phyloP scores from a whole-genome alignment of 2,113 vertebrate species.

The Oryzias javanicus region DNA sequence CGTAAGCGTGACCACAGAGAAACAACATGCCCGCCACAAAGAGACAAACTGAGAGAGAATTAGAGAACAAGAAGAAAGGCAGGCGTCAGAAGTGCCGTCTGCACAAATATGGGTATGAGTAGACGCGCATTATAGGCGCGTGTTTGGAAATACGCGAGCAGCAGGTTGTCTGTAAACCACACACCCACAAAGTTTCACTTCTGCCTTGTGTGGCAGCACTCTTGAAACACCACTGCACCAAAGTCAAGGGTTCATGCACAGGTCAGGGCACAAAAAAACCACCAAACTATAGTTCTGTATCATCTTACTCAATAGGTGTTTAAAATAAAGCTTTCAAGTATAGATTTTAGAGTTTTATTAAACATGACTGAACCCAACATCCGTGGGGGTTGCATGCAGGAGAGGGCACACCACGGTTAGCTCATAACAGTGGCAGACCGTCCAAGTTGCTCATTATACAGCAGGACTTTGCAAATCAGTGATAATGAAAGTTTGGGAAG shows the following conservation, averaged over 20 bases:
- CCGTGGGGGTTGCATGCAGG: conserved; percentile 22
- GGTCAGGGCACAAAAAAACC: conserved; percentile 59
- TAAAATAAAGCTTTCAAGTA: too few relatives aligned
- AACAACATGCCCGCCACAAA: conserved; percentile 54
- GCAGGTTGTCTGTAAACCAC: conserved; percentile 65
- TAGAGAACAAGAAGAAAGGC: conserved; percentile 51
- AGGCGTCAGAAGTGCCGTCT: conserved; percentile 64
- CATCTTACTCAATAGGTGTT: too few relatives aligned
- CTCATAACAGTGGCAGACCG: conserved; percentile 33
- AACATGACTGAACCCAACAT: background rate
- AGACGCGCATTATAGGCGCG: conserved; percentile 45
- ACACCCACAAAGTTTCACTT: conserved; percentile 80
- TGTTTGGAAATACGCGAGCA: conserved; percentile 62
- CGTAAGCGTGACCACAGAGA: conserved; percentile 58
- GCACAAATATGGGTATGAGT: conserved; percentile 60
- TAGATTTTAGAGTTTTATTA: too few relatives aligned
- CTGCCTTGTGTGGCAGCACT: conserved; percentile 76
- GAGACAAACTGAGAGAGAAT: conserved; percentile 49
- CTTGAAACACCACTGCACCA: conserved; percentile 64
- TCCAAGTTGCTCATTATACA: conserved; percentile 36
- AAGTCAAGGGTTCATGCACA: conserved; percentile 71
- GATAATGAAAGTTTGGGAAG: conserved; percentile 29
- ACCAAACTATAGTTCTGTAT: conserved; percentile 5
- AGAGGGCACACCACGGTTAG: too few relatives aligned
- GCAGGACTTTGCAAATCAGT: conserved; percentile 25